Evolutionary conservation across 2,888 invertebrate genomes (phyloP), one percentile per base, ranked within the genome.

Genomic region (Tenthredo distinguenda): DNA sequence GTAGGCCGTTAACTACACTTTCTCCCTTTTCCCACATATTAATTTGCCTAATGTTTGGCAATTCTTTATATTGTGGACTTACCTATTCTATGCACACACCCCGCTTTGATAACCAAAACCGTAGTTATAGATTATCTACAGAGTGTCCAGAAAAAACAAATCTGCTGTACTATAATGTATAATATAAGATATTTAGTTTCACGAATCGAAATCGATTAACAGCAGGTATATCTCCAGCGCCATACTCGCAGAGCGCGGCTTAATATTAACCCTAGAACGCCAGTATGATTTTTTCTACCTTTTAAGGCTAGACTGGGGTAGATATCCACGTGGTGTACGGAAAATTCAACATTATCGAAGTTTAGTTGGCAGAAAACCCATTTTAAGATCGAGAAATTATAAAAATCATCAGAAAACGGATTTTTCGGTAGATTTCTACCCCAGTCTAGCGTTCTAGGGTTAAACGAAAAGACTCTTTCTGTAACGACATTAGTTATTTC

Each of bases 1-100:
- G 88, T 89, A 89, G 89, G 89, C 89, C 89, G 89, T 89, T 89
- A 87, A 88, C 88, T 89, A 88, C 88, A 88, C 86, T 88, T 88
- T 88, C 76, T 85, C 84, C 58, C 84, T 85, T 87, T 47, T 71
- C 65, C 65, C 65, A 68, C 26, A 83, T 34, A 83, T 65, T 50
- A 31, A 9, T 47, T 58, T 81, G 40, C 34, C 21, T 43, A 21
- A 43, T 34, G 31, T 15, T 74, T 43, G 50, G 50, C 47, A 31
- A 50, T 31, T 10, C 34, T 55, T 50, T 31, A 77, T 62, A 81
- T 81, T 34, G 81, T 40, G n/a, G 58, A 58, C 40, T 21, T 40
- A 62, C 5, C 81, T 81, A 81, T 81, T 58, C 81, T 77, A 81
- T 62, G 81, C 81, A 62, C 62, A 81, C 81, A 81, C 81, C 81